These are phyloP conservation scores for Drosophila persimilis DNA, from an alignment of 1,140 invertebrate species.

Conservation along the genomic window DNA sequence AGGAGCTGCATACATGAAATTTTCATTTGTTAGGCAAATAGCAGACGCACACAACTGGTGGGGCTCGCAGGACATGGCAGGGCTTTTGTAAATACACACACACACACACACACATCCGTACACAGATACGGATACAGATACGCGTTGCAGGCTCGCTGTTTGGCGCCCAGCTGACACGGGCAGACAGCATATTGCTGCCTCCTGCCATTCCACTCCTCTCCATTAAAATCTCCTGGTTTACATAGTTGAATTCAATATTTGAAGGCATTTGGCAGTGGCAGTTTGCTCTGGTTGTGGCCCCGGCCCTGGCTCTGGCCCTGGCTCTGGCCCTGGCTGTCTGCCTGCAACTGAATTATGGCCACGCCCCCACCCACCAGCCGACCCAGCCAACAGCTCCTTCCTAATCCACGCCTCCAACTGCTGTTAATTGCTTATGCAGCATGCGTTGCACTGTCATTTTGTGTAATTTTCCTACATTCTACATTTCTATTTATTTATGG, in stretches of 20 bases:
- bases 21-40: slow-evolving; percentile 81
- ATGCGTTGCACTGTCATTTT: slow-evolving; percentile 56
- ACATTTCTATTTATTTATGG: slow-evolving; percentile 58
- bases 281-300: slow-evolving; percentile 1
- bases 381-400: background rate
- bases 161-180: slow-evolving; percentile 66
- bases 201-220: slow-evolving; percentile 3
- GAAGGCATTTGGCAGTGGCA: slow-evolving; percentile 49
- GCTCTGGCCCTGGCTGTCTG: background rate
- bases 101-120: slow-evolving; percentile 13
- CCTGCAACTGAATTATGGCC: slow-evolving; percentile 60
- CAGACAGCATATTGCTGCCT: slow-evolving; percentile 59
- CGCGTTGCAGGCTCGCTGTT: slow-evolving; percentile 45
- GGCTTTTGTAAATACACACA: slow-evolving; percentile 56
- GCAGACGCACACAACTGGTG: slow-evolving; percentile 41
- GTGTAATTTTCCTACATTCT: slow-evolving; percentile 61
- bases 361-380: slow-evolving; percentile 10
- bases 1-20: slow-evolving; percentile 58
- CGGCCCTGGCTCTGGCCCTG: slow-evolving; percentile 16
- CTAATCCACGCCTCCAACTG: slow-evolving; percentile 24
- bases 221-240: slow-evolving; percentile 41
- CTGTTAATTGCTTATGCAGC: slow-evolving; percentile 76
- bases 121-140: slow-evolving; percentile 17
- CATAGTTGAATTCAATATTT: slow-evolving; percentile 68
- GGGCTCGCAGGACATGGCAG: slow-evolving; percentile 35